Evolutionary conservation across 2,113 vertebrate species (phyloP), one percentile per base, ranked within the genome.

Genomic region (Pseudorectes ferrugineus): DNA sequence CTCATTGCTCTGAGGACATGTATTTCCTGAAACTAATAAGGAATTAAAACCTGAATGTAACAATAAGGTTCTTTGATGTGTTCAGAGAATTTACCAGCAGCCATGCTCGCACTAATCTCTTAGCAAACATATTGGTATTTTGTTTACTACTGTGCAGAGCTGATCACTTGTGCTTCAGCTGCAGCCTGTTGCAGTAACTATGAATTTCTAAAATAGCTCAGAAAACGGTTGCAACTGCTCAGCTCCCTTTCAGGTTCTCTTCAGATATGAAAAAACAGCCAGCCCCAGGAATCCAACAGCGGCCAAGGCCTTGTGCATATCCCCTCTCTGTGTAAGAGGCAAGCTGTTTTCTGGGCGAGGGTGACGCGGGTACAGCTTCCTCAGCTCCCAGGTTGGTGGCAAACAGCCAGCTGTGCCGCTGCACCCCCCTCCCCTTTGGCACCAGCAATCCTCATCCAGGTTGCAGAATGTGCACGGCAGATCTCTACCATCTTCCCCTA

Each of bases 1-100:
- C 90, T 97, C 88, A 94, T 95, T 96, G 90, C 94, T 96, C 92
- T 86, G 57, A 96, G 95, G 95, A 96, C 36, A 88, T 88, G 88
- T 52, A 83, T 94, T 94, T 93, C 85, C 74, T 93, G 90, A 91
- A 97, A 94, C 54, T 78, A 88, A 75, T 38, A 85, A 57, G 79
- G 91, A 93, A 94, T 96, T 96, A 93, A 96, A 96, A 96, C 63
- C 66, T 43, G 67, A 92, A 61, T 28, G 52, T 63, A 96, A 96
- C 93, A 95, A 93, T 97, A 92, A 88, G 61, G 72, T 43, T 57
- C 94, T 96, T 96, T 95, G 93, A 93, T 90, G 86, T 77, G 48
- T 61, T 94, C 81, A 85, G 57, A 81, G 72, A 89, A 87, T 61
- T 87, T 61, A 92, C 74, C 52, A 89, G 93, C 66, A 88, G 75